A percentile compares a stretch with the other conserved stretches of the same genome.
Evolutionary conservation across 2,888 invertebrate genomes (phyloP).

Genomic region (Drosophila phalerata): DNA sequence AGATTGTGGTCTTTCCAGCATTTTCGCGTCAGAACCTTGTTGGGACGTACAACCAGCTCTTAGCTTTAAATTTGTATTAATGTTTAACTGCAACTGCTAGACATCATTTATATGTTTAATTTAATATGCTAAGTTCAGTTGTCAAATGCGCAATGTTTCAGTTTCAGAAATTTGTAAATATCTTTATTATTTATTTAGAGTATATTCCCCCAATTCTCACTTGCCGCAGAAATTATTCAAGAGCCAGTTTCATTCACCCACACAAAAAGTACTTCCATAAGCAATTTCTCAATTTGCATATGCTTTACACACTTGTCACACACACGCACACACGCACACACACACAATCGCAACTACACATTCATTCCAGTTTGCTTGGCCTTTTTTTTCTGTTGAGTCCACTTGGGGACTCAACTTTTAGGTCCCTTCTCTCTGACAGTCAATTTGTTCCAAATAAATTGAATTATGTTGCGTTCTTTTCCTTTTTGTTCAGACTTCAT

Average conservation of each 20-base stretch:
- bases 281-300: conserved; percentile 80
- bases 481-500: conserved; percentile 25
- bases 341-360: background rate
- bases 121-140: background rate
- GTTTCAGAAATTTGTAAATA: conserved; percentile 25
- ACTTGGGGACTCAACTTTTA: conserved; percentile 52
- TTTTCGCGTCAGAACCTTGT: conserved; percentile 3
- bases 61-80: conserved; percentile 9
- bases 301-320: conserved; percentile 43
- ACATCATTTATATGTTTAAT: background rate
- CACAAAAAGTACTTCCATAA: conserved; percentile 63
- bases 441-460: conserved; percentile 77
- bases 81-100: conserved; percentile 2
- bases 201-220: conserved; percentile 5
- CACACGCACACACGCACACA: background rate
- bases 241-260: conserved; percentile 51
- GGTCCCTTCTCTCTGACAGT: conserved; percentile 53
- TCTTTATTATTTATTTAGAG: conserved; percentile 43
- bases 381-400: conserved; percentile 23
- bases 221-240: conserved; percentile 65
- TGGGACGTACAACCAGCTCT: conserved; percentile 3
- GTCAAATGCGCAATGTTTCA: conserved; percentile 1
- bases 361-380: conserved; percentile 38
- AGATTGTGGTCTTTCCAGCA: conserved; percentile 10
- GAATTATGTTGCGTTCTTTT: conserved; percentile 62